phyloP scores from a whole-genome alignment of 2,888 invertebrate species.

The Mimumesa dahlbomi region DNA sequence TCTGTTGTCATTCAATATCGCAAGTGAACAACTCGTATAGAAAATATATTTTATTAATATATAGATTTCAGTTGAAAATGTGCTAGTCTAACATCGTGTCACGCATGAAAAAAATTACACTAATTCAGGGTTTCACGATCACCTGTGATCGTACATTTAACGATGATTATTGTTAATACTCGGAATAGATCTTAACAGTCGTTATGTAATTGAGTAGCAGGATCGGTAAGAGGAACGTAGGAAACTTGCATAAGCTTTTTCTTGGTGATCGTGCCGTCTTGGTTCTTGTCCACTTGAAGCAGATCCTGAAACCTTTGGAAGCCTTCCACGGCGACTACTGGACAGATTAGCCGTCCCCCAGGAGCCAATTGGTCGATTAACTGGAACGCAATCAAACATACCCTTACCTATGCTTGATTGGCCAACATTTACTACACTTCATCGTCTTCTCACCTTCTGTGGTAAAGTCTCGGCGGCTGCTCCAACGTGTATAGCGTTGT shows the following conservation, averaged over 20 bases:
- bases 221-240: slow-evolving; percentile 97
- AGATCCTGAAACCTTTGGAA: slow-evolving; percentile 83
- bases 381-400: slow-evolving; percentile 79
- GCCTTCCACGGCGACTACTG: slow-evolving; percentile 93
- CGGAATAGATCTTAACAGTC: slow-evolving; percentile 22
- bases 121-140: neutral
- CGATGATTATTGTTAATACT: slow-evolving; percentile 10
- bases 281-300: slow-evolving; percentile 91
- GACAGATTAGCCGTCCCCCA: slow-evolving; percentile 95
- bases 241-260: slow-evolving; percentile 96
- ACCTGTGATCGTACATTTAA: no score
- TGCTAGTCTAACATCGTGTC: slow-evolving; percentile 6
- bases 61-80: slow-evolving; percentile 19
- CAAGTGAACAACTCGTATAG: no score
- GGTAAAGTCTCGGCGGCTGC: slow-evolving; percentile 92
- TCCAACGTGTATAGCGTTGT: slow-evolving; percentile 96
- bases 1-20: no score
- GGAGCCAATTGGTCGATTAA: slow-evolving; percentile 93
- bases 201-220: slow-evolving; percentile 83
- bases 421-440: neutral
- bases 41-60: slow-evolving; percentile 60
- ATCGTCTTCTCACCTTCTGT: slow-evolving; percentile 82
- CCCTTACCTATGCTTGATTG: neutral
- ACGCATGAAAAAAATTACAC: neutral
- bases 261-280: slow-evolving; percentile 88